Base-by-base conservation (phyloP, 1,140 invertebrate species). In the Vanessa atalanta region DNA sequence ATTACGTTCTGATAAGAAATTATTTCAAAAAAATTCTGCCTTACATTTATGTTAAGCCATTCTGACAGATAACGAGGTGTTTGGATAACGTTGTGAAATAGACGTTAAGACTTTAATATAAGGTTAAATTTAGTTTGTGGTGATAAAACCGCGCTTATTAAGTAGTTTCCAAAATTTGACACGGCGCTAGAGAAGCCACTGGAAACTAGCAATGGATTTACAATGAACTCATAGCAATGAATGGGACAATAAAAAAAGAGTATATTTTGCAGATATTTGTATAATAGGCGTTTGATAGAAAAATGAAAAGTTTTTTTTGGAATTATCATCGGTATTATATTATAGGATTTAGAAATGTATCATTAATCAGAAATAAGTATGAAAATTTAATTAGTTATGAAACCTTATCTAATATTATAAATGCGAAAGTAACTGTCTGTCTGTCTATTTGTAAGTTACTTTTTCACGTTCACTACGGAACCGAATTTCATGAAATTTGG, bases 161-260 rank as follows among this genome's bases (percentile, higher is more conserved):
- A 88, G 79, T 80, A 84, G 87, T 90, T 90, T 90, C 84, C 83
- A 82, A 85, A 90, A 88, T 88, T 87, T 86, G 87, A 88, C 88
- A 86, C 87, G 81, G 84, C 84, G 87, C 84, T 89, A 86, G 83
- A 71, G 82, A 85, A 83, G 82, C 76, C 81, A 84, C 82, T 76
- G 79, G 79, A 83, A 87, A 82, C 84, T 89, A 73, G 79, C 73
- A 79, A 79, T 78, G 70, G 80, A 72, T 82, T 83, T 79, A 84
- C 81, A 85, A 73, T 79, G 65, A 81, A 75, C 67, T 77, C 67
- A 64, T 76, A 80, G 75, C 82, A 82, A 83, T 84, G 81, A 82
- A 80, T 72, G 73, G 72, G 79, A 78, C 65, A 72, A 80, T 74
- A 83, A 75, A 78, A 70, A 14, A 37, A 53, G 60, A 1, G 0